Base-by-base conservation (phyloP, 92 coral and sea anemone genomes). In the Porites cylindrica region DNA sequence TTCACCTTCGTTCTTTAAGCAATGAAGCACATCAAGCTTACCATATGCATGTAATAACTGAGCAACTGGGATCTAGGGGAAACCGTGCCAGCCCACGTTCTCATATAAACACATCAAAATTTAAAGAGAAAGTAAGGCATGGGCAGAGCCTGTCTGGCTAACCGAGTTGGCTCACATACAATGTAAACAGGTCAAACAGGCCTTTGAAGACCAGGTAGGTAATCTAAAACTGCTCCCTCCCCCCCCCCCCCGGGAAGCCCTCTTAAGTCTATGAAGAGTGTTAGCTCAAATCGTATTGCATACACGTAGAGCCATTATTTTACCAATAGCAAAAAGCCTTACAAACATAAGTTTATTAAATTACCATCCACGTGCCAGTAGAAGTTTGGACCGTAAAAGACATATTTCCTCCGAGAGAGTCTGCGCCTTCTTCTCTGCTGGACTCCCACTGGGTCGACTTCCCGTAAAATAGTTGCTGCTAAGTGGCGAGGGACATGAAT, bases 361-460 rank as follows among this genome's bases (percentile, higher is more conserved):
- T 69, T 69, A 69, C 74, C 74, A 69, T 69, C 53, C 74, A 69
- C 43, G 51, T 69, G 74, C 74, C 82, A 90, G 4, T 71, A 72
- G 17, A 82, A 89, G 56, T 89, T 89, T 70, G 92, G 80, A 56
- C 92, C 89, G 16, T 54, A 66, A 3, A 79, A 85, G 52, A 8
- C 9, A 69, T 51, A 85, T 66, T 67, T 90, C 56, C 90, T 59
- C 52, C 90, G 63, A 74, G 24, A 62, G 18, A 86, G 62, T 78
- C 73, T 69, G 51, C 38, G 75, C 59, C 82, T 54, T 81, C 72
- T 79, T 70, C 73, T 50, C 70, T 78, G 86, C 29, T 56, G 79
- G 18, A 89, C 92, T 23, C 92, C 86, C 70, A 24, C 72, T 7
- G 92, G 89, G 71, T 89, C 92, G 67, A 89, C 85, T 78, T 89